phyloP scores from a whole-genome alignment of 2,888 invertebrate genomes.

The Cotesia congregata region DNA sequence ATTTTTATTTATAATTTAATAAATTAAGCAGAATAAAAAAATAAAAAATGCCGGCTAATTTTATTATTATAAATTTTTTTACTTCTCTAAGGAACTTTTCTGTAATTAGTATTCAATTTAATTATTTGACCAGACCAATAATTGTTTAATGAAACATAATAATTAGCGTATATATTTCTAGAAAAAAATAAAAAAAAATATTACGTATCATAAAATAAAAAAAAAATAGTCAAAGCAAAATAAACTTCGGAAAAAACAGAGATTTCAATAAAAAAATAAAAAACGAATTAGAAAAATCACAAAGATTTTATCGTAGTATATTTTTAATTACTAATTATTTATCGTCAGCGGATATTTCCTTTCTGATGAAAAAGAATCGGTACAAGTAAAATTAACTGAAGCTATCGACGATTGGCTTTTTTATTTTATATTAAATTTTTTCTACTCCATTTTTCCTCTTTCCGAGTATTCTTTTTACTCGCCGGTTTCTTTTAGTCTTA shows the following conservation, averaged over 20 bases:
- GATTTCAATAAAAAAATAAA: neutral
- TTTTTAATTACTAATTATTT: neutral
- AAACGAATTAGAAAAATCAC: neutral
- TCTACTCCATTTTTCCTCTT: conserved; percentile 7
- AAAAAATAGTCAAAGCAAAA: no score
- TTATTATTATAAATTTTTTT: no score
- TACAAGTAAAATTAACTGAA: neutral
- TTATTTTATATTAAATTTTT: conserved; percentile 12
- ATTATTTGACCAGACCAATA: no score
- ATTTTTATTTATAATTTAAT: no score
- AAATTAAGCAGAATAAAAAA: no score
- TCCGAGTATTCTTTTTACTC: conserved; percentile 28
- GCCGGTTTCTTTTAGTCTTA: conserved; percentile 27
- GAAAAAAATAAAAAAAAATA: no score
- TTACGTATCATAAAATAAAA: no score
- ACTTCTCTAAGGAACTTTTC: no score
- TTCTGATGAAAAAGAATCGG: neutral
- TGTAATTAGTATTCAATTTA: no score
- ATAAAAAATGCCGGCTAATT: no score
- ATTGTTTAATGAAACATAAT: no score
- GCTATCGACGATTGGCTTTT: conserved; percentile 38
- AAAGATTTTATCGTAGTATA: neutral
- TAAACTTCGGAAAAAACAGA: neutral
- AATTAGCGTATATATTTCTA: no score
- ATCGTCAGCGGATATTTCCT: neutral